These are phyloP conservation scores for Ceriagrion tenellum DNA, from an alignment of 2,888 invertebrate genomes.

Conservation along the genomic window DNA sequence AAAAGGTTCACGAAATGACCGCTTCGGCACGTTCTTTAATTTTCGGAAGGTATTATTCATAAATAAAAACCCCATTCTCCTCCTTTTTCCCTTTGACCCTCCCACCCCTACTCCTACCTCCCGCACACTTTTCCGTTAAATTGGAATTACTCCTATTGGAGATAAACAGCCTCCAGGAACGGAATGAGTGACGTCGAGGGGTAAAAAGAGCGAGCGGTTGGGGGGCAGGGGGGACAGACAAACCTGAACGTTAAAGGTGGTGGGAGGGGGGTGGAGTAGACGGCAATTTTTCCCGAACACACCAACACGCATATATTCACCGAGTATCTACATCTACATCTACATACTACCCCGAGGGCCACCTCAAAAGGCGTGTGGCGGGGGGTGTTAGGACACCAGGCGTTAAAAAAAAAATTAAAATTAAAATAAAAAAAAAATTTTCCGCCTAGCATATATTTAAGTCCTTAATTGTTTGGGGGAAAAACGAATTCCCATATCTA, in stretches of 20 bases:
- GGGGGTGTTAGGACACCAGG: too few relatives aligned
- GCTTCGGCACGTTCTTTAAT: conserved; percentile 36
- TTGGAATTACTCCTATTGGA: conserved; percentile 30
- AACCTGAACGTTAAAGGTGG: neutral
- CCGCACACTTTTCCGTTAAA: neutral
- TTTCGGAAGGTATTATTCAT: conserved; percentile 35
- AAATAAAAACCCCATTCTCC: conserved; percentile 5
- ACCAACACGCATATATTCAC: neutral
- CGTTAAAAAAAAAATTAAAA: too few relatives aligned
- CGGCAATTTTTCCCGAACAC: neutral
- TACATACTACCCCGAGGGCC: too few relatives aligned
- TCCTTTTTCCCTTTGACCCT: too few relatives aligned
- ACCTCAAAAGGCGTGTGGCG: too few relatives aligned
- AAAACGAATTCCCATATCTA: too few relatives aligned
- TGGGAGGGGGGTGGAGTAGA: neutral
- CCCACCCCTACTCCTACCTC: too few relatives aligned
- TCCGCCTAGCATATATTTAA: too few relatives aligned
- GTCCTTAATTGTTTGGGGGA: too few relatives aligned
- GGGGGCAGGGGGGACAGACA: neutral
- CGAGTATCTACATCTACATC: too few relatives aligned
- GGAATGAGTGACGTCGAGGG: conserved; percentile 24
- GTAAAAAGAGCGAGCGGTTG: neutral
- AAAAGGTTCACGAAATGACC: conserved; percentile 28
- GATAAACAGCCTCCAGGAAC: conserved; percentile 21
- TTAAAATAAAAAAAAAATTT: too few relatives aligned